phyloP scores from a whole-genome alignment of 2,113 vertebrate species.

The Zosterops lateralis region DNA sequence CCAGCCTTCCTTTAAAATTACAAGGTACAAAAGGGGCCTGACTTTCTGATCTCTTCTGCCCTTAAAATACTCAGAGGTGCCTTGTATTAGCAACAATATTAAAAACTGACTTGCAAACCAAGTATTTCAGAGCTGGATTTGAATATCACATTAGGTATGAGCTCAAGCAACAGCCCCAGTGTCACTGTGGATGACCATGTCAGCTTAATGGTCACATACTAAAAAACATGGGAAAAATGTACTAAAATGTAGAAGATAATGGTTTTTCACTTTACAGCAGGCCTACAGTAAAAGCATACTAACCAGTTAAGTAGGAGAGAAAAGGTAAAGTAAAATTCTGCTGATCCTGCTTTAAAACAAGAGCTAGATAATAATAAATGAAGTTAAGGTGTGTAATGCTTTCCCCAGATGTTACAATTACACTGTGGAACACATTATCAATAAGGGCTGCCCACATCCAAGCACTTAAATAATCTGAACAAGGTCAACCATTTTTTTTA shows the following conservation, averaged over 20 bases:
- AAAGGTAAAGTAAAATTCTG: neutral
- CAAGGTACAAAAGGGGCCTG: neutral
- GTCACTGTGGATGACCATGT: neutral
- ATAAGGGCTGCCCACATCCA: neutral
- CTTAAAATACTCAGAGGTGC: neutral
- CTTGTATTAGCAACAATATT: neutral
- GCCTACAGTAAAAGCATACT: neutral
- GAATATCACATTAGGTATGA: neutral
- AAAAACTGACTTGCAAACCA: neutral
- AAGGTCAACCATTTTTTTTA: neutral
- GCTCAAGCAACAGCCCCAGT: neutral
- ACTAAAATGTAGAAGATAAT: neutral
- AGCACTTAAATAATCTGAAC: neutral
- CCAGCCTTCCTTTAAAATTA: neutral
- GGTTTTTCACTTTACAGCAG: neutral
- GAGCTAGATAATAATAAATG: neutral
- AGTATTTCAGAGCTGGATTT: neutral
- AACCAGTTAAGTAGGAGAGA: neutral
- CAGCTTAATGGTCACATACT: neutral
- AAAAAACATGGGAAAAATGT: neutral
- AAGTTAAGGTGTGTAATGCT: neutral
- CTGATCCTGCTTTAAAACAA: neutral
- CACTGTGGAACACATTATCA: neutral
- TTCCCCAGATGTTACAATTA: neutral
- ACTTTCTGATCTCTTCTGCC: neutral